Percentiles rank a stretch among this genome's conserved stretches.
These are phyloP conservation scores for Hyles vespertilio DNA, from an alignment of 1,140 invertebrate species.

Conservation along the genomic window DNA sequence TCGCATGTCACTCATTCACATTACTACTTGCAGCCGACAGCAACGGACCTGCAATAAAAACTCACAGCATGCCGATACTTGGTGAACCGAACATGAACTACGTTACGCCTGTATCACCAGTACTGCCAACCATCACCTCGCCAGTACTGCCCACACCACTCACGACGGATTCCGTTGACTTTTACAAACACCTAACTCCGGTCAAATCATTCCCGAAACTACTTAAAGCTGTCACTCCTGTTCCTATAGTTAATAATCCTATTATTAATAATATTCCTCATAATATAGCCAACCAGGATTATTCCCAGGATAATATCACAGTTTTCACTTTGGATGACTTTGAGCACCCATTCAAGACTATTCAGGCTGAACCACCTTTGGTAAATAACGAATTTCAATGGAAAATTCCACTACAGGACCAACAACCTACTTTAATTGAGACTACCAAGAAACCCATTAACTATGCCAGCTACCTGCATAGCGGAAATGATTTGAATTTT, in stretches of 20 bases:
- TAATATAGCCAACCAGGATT: constrained; percentile 11
- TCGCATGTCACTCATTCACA: constrained; percentile 29
- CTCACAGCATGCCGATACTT: constrained; percentile 32
- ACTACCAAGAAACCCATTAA: constrained; percentile 8
- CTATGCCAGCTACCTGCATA: constrained; percentile 1
- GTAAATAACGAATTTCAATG: constrained; percentile 22
- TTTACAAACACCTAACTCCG: constrained; percentile 37
- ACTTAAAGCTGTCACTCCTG: constrained; percentile 28
- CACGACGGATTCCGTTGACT: constrained; percentile 41
- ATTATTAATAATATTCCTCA: no score
- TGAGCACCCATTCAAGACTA: constrained; percentile 40
- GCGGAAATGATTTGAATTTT: constrained; percentile 24
- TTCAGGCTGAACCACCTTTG: constrained; percentile 36
- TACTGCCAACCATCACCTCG: constrained; percentile 30
- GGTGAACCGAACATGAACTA: constrained; percentile 35
- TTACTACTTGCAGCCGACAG: constrained; percentile 62
- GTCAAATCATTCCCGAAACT: constrained; percentile 42
- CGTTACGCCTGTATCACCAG: constrained; percentile 46
- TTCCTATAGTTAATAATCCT: constrained; percentile 15
- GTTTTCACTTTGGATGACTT: constrained; percentile 40
- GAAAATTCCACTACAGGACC: constrained; percentile 10
- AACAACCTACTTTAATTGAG: constrained; percentile 4
- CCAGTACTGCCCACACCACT: constrained; percentile 33
- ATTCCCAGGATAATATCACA: constrained; percentile 34
- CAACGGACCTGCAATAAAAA: constrained; percentile 36